Evolutionary conservation across 2,888 invertebrate genomes (phyloP), one percentile per base, ranked within the genome.

Genomic region (Euzetes globulus): DNA sequence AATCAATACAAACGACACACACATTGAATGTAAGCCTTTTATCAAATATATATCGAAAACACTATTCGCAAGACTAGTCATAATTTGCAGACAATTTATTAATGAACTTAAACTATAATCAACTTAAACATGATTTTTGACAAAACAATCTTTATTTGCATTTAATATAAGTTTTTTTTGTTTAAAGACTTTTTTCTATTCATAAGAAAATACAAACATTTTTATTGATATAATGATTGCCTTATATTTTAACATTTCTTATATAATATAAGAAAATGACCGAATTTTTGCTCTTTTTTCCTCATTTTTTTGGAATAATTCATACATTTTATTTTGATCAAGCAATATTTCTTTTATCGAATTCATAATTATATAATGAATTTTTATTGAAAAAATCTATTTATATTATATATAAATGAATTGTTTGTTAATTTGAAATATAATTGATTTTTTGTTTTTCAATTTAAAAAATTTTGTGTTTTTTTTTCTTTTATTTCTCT

Each of bases 211-310:
- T 6, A 55, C 55, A 55, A 25, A 13, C 9, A 22, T 55, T 25
- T n/a, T 52, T 52, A 52, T 52, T 52, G n/a, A 52, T 19, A 52
- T 52, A 52, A 55, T 55, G 27, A 55, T 55, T 55, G 55, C 55
- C 55, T 55, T 55, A 55, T 55, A 55, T 55, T 55, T 55, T 25
- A 55, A 55, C 25, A 55, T 11, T 19, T 52, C 15, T 52, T 19
- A 47, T 17, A 47, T 17, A 47, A 11, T n/a, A 52, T 4, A 19
- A 19, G 13, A 55, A 25, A 6, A 55, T 55, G 22, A 55, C 55
- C 25, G 55, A 55, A 55, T 55, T 55, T 52, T 55, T 55, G 25
- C 47, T 17, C 47, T 47, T 17, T 9, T 47, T 47, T 47, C 41
- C 17, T 17, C 17, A 11, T 47, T 47, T 47, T 47, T 47, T 17